phyloP scores from a whole-genome alignment of 2,113 vertebrate genomes.

The Caranx melampygus region DNA sequence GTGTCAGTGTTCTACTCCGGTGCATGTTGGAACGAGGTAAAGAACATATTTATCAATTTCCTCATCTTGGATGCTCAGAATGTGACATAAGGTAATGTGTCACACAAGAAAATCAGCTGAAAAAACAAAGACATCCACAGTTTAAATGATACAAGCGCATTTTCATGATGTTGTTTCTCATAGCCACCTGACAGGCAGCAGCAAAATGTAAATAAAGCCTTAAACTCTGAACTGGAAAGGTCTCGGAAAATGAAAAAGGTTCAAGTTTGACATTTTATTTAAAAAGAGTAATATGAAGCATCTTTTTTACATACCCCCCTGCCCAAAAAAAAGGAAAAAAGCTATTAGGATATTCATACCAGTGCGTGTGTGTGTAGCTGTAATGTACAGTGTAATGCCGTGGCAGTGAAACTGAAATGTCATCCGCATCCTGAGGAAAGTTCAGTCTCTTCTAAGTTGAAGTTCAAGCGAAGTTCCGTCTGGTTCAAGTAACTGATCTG shows the following conservation, averaged over 20 bases:
- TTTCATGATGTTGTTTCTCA: too few relatives aligned
- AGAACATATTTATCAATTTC: not conserved
- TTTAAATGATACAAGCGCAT: not conserved
- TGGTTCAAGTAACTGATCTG: not conserved
- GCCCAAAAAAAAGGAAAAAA: not conserved
- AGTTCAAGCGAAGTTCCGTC: conserved; percentile 9
- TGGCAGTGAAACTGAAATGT: conserved; percentile 17
- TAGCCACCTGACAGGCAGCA: too few relatives aligned
- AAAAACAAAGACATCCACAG: too few relatives aligned
- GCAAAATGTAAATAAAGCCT: not conserved
- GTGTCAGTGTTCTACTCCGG: not conserved
- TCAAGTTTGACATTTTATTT: not conserved
- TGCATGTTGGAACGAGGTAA: not conserved
- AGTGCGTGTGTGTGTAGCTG: not conserved
- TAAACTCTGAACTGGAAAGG: not conserved
- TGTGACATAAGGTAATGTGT: not conserved
- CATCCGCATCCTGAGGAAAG: not conserved
- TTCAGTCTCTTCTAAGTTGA: not conserved
- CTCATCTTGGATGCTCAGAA: not conserved
- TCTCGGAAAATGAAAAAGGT: not conserved
- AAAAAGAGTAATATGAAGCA: conserved; percentile 8
- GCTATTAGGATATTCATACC: not conserved
- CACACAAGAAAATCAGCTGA: not conserved
- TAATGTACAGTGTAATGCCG: not conserved
- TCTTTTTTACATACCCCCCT: not conserved